Base-by-base conservation (phyloP, 2,797 vertebrate genomes). In the Macropodus opercularis region DNA sequence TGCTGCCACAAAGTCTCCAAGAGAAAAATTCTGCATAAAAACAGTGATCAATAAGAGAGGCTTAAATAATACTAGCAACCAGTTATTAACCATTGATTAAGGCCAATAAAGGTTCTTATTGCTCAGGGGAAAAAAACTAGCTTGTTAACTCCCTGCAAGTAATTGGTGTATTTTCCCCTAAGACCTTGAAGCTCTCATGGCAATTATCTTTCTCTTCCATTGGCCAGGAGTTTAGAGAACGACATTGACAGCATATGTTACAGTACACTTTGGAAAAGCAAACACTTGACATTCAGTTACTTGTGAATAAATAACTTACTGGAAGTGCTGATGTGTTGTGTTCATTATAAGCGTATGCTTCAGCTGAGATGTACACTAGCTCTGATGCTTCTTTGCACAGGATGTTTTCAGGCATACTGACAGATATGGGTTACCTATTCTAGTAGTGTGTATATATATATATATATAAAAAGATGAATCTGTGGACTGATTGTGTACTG, bases 121-220 rank as follows among this genome's bases (percentile, higher is more conserved):
- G 10, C 57, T 58, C 26, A 18, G n/a, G 42, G 47, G 42, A 53
- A 35, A 54, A 46, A n/a, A 71, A 56, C 41, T 54, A 63, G 15
- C 54, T 81, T 51, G 36, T 72, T 79, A 72, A 61, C 51, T n/a
- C n/a, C n/a, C n/a, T n/a, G n/a, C n/a, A n/a, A n/a, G n/a, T n/a
- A n/a, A n/a, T n/a, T n/a, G n/a, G n/a, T n/a, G n/a, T n/a, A n/a
- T n/a, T n/a, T n/a, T n/a, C n/a, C n/a, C n/a, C n/a, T n/a, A 63
- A 54, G 34, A 14, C 22, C 14, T 24, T 50, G 44, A 31, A 46
- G 58, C 39, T 58, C 24, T 59, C 57, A 41, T 35, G 59, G 61
- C 69, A 76, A 72, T 63, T 72, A 77, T 69, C 79, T 77, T 66
- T 67, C 38, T 21, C 22, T 69, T 31, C 24, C 35, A 32, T 40